Conservation (phyloP, 2,888 invertebrate genomes). For the Heliothis peltigera region DNA sequence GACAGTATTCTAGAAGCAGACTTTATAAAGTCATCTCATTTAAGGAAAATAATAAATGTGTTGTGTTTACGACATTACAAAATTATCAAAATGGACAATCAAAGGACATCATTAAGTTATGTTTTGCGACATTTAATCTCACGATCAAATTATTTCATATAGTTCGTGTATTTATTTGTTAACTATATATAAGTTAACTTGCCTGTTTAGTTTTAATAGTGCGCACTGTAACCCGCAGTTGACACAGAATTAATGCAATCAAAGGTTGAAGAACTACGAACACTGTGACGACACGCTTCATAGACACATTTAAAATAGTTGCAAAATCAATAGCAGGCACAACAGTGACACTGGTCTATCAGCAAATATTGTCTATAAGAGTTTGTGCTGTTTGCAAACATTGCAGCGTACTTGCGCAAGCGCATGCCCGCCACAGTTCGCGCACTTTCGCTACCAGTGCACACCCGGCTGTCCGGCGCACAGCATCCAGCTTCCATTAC, state of each 20-base stretch:
- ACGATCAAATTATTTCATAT: too few relatives aligned
- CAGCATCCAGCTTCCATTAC: constrained; percentile 22
- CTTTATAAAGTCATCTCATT: neutral
- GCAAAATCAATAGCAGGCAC: constrained; percentile 23
- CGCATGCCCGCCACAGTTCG: constrained; percentile 24
- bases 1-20: neutral
- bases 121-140: neutral
- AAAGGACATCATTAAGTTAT: neutral
- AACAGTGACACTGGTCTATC: constrained; percentile 25
- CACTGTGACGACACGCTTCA: constrained; percentile 8
- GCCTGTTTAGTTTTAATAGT: too few relatives aligned
- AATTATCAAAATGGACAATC: neutral
- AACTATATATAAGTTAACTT: too few relatives aligned
- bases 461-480: constrained; percentile 26
- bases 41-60: neutral
- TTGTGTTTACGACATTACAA: neutral
- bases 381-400: constrained; percentile 39
- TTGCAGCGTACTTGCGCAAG: constrained; percentile 54
- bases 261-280: constrained; percentile 7
- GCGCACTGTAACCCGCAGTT: neutral
- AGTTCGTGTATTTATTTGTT: too few relatives aligned
- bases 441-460: constrained; percentile 45
- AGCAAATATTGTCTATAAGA: constrained; percentile 40
- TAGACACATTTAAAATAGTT: constrained; percentile 19
- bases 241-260: constrained; percentile 1